Percentiles rank a stretch among this genome's conserved stretches.
Conservation (phyloP, 2,797 vertebrate species). For the Uromys caudimaculatus region DNA sequence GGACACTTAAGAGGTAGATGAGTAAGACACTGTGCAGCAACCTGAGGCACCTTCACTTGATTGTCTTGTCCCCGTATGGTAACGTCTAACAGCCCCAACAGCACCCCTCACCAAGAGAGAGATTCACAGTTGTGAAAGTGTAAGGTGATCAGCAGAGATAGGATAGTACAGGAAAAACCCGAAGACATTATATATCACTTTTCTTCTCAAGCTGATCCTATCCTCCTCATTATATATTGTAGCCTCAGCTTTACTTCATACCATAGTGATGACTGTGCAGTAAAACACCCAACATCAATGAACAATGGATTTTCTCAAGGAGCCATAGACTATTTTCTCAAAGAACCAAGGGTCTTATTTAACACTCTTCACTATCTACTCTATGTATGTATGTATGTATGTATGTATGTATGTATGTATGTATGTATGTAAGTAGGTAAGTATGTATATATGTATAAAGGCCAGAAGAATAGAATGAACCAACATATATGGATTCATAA, state of each 20-base stretch:
- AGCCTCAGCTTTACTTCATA: neutral
- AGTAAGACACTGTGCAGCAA: neutral
- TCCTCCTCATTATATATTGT: accelerated
- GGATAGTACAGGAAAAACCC: neutral
- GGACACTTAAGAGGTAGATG: neutral
- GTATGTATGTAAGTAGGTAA: no score
- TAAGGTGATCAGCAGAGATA: neutral
- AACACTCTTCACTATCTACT: neutral
- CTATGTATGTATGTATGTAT: neutral
- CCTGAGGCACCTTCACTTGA: neutral
- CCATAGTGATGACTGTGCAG: no score
- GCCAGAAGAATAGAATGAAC: neutral
- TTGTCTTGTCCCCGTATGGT: neutral
- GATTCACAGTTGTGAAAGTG: neutral
- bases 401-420: no score
- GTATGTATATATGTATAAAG: neutral
- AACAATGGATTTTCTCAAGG: no score
- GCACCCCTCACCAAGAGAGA: neutral
- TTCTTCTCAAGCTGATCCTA: accelerated
- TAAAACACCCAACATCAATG: neutral
- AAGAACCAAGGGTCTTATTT: neutral
- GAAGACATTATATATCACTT: neutral
- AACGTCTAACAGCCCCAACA: neutral
- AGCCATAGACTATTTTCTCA: no score
- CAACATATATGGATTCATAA: neutral